Base-by-base conservation (phyloP, 2,113 vertebrate species). In the Silurus asotus region DNA sequence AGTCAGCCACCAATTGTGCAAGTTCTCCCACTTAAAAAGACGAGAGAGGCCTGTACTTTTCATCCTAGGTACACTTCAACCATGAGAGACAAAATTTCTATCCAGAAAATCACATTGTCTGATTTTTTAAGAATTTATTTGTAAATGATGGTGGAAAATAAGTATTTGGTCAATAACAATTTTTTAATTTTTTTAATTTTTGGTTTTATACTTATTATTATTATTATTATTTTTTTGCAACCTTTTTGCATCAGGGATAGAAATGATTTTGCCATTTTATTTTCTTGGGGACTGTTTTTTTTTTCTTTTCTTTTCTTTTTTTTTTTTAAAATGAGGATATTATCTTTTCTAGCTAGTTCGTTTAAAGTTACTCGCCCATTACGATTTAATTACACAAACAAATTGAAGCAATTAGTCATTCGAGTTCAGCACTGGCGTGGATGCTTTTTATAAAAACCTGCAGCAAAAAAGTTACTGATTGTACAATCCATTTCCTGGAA, bases 371-470 rank as follows among this genome's bases (percentile, higher is more conserved):
- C 56, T 17, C 77, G 49, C 28, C 79, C 56, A 49, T 64, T n/a
- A n/a, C 58, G 62, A 48, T 81, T 81, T 48, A 81, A 81, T 81
- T 81, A 62, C 56, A 62, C 56, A 13, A 28, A 62, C 37, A 81
- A 81, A 81, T 81, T 62, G 58, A 62, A 81, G 79, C 79, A 64
- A 81, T 81, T 62, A 61, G 17, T 80, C 78, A 80, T 37, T 62
- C 28, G 20, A n/a, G 58, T 81, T 15, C 20, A 25, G 6, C 56
- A 61, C 56, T 17, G 61, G 59, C 37, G 14, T 81, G 79, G 58
- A 64, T 64, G 6, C 37, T 7, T 81, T 49, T 28, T 62, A 48
- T 62, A 81, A 81, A 49, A 37, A n/a, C 6, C 56, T 62, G 78
- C 58, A 81, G 58, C 78, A 20, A 61, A 37, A 80, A 10, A 58